Evolutionary conservation across 2,888 invertebrate species (phyloP), one percentile per base, ranked within the genome.

Genomic region (Catocala sponsa): DNA sequence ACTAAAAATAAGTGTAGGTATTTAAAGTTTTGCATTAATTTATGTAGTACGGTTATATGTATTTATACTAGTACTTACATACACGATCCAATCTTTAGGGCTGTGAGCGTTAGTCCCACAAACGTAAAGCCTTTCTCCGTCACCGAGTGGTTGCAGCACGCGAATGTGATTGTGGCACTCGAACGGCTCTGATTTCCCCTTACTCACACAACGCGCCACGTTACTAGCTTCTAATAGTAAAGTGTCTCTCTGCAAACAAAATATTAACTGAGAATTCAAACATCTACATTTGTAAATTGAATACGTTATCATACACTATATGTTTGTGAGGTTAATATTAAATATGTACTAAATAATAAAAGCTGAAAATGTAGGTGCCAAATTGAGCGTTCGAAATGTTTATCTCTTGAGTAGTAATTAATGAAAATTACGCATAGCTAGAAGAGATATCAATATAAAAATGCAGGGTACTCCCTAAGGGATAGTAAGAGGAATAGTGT

Each of bases 101-200:
- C 95, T 95, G 84, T 96, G 96, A 46, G 96, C 96, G 81, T 96
- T 96, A 49, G 96, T 96, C 42, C 96, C 96, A 80, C 96, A 96
- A 67, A 96, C 94, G 78, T 96, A 96, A 53, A 96, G 90, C 55
- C 95, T 88, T 74, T 95, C 93, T 41, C 95, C 95, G 78, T 96
- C 95, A n/a, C 95, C 95, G 60, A 96, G 89, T n/a, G 96, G 95
- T 80, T 96, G 96, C 78, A 96, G 90, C 65, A 96, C 96, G 57
- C 96, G 91, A 59, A 96, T 94, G 87, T 96, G 96, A 86, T 96
- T 96, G 68, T 95, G 91, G 79, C 96, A 96, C 85, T 96, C 96
- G 80, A 95, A 96, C 63, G 95, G 95, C 91, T 96, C 95, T 48
- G 95, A 95, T 88, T 96, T 96, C 74, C 96, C 96, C 84, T 96